Percentiles rank a stretch among this genome's conserved stretches.
phyloP scores from a whole-genome alignment of 2,888 invertebrate genomes.

The Brachyptera risi region DNA sequence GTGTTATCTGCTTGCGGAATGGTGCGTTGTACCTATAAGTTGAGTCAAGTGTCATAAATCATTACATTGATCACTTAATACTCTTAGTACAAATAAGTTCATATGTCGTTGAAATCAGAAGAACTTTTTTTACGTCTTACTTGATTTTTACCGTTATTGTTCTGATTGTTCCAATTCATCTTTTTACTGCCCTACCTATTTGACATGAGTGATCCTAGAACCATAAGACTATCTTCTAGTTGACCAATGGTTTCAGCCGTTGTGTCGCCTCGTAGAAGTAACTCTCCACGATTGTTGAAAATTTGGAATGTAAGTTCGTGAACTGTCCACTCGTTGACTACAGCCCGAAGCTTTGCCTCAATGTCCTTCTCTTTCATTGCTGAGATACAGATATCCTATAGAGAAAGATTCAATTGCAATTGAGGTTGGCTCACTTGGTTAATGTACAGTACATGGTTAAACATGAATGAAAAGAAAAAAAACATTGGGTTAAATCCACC shows the following conservation, averaged over 20 bases:
- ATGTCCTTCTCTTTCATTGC: conserved; percentile 98
- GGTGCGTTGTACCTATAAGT: conserved; percentile 84
- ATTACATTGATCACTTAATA: too few species aligned
- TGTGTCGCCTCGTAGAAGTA: conserved; percentile 86
- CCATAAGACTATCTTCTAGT: conserved; percentile 95
- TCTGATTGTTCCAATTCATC: too few species aligned
- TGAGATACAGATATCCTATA: conserved; percentile 92
- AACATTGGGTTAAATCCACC: conserved; percentile 28
- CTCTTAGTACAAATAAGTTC: too few species aligned
- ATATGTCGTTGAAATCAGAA: too few species aligned
- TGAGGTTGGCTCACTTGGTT: too few species aligned
- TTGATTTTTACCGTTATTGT: too few species aligned
- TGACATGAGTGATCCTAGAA: conserved; percentile 86
- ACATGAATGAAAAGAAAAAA: too few species aligned
- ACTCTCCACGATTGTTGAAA: conserved; percentile 92
- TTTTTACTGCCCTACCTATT: conserved; percentile 59
- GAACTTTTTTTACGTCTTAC: too few species aligned
- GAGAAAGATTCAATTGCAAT: too few species aligned
- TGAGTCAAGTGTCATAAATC: too few species aligned
- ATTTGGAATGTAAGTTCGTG: conserved; percentile 91
- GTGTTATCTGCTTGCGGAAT: conserved; percentile 92
- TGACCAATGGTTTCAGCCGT: conserved; percentile 93
- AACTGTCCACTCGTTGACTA: conserved; percentile 93
- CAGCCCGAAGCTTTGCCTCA: conserved; percentile 90
- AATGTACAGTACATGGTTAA: too few species aligned